Evolutionary conservation across 2,113 vertebrate species (phyloP), one percentile per base, ranked within the genome.

Genomic region (Clarias gariepinus): DNA sequence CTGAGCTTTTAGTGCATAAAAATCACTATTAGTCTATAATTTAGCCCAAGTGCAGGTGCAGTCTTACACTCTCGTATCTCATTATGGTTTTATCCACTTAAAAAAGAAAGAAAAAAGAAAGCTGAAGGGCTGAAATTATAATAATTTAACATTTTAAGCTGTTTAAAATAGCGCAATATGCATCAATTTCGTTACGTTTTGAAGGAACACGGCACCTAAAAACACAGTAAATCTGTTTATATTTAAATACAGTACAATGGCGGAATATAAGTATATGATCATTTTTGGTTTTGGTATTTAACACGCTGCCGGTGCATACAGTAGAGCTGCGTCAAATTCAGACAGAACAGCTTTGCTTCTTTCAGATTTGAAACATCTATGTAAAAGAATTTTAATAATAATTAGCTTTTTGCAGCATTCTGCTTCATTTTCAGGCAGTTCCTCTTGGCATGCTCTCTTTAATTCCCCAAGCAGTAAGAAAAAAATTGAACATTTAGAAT

Each of bases 1-100:
- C 78, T 60, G 78, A 36, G 78, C 57, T 80, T 80, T 80, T 60
- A 80, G 57, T 23, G 21, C 3, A 60, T 60, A 61, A n/a, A 80
- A 60, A 58, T 80, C 28, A 60, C 77, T 41, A 21, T 80, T 80
- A 80, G 53, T 21, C 53, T 58, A 58, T 80, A 33, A 80, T 80
- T 80, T 60, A 23, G 6, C 55, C 30, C 36, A 60, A 80, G 19
- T 80, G 78, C 18, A 13, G 57, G 57, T 58, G 76, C 52, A 74
- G 25, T 47, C 21, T 12, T 47, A 74, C 71, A 41, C 36, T 25
- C 71, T 74, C 71, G 13, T 47, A 52, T 41, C 21, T 74, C 36
- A 47, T 12, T 21, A 16, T 23, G 71, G 36, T 12, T 25, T 47
- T 25, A 25, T 25, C 33, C 8, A 41, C 47, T 47, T 47, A 73